phyloP scores from a whole-genome alignment of 2,888 invertebrate genomes.

The Xanthia togata region DNA sequence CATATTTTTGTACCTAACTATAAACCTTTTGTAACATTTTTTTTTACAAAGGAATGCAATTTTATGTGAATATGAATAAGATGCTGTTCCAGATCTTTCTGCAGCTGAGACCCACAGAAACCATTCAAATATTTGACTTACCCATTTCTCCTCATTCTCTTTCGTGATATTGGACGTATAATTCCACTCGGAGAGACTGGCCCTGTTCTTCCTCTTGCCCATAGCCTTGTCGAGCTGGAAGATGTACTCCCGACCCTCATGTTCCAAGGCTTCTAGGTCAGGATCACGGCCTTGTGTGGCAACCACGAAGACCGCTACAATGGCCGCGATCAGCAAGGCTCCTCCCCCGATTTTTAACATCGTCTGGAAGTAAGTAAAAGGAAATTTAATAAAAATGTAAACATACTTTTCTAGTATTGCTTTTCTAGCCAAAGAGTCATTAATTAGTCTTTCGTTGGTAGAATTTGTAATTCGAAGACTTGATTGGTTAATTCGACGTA shows the following conservation, averaged over 20 bases:
- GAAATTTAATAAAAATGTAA: neutral
- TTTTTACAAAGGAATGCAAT: too few species aligned
- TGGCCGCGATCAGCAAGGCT: slow-evolving; percentile 85
- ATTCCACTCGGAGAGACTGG: slow-evolving; percentile 92
- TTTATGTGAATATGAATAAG: too few species aligned
- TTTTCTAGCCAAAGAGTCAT: too few species aligned
- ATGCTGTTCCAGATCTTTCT: neutral
- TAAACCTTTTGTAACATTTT: too few species aligned
- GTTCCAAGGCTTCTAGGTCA: slow-evolving; percentile 89
- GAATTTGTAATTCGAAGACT: too few species aligned
- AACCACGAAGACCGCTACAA: slow-evolving; percentile 87
- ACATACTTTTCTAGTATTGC: too few species aligned
- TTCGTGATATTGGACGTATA: slow-evolving; percentile 95
- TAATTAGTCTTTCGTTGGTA: too few species aligned
- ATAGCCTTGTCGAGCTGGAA: slow-evolving; percentile 91
- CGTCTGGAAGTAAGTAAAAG: slow-evolving; percentile 75
- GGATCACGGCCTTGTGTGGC: slow-evolving; percentile 89
- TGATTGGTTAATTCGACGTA: neutral
- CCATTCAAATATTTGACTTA: slow-evolving; percentile 58
- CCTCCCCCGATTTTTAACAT: slow-evolving; percentile 88
- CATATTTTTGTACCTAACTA: too few species aligned
- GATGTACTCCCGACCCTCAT: slow-evolving; percentile 91
- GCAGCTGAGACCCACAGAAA: neutral
- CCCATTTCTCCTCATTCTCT: slow-evolving; percentile 89
- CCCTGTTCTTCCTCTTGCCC: slow-evolving; percentile 91